Evolutionary conservation across 2,888 invertebrate species (phyloP).

Genomic region (Tipula lateralis): DNA sequence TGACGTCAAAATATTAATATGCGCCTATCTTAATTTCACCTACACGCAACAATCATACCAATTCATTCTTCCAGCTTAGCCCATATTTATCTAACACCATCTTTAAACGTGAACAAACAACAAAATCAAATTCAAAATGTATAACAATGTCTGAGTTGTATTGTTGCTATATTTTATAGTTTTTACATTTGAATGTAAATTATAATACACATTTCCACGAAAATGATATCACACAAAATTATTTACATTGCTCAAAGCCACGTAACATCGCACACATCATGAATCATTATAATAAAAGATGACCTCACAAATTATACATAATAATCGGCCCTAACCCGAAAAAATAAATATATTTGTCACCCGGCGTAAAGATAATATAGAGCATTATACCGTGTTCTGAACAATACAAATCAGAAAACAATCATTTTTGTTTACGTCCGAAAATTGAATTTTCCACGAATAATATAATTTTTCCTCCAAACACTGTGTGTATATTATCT

Average conservation of each 20-base stretch:
- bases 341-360: neutral
- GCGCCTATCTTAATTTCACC: neutral
- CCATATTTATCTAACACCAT: neutral
- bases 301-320: neutral
- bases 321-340: neutral
- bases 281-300: constrained; percentile 13
- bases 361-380: neutral
- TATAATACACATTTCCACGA: neutral
- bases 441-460: neutral
- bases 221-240: neutral
- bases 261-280: neutral
- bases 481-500: neutral
- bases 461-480: neutral
- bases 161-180: neutral
- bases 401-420: neutral
- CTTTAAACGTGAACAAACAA: neutral
- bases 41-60: neutral
- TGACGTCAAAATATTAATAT: no score
- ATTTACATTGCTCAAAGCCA: neutral
- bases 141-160: neutral
- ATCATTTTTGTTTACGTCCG: neutral
- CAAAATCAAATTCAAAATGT: neutral
- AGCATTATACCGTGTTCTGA: neutral
- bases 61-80: neutral
- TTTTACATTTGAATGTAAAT: neutral